Conservation (phyloP, 1,140 invertebrate genomes). For the Drosophila pseudoananassae region DNA sequence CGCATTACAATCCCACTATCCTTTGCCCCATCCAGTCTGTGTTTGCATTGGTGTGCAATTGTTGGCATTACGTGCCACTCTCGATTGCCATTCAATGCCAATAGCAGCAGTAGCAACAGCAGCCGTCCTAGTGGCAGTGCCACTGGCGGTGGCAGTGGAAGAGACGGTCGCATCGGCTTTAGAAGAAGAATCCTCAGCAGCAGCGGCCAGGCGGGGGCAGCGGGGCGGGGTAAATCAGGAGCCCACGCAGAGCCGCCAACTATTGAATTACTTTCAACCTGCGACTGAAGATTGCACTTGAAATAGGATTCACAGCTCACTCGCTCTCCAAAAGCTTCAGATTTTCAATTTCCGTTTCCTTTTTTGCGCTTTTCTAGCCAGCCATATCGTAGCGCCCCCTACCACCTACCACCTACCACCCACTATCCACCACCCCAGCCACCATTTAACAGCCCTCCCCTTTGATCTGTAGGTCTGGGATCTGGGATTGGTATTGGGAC, state of each 20-base stretch:
- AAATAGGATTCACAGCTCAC: conserved; percentile 82
- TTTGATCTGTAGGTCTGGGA: conserved; percentile 22
- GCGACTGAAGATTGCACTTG: conserved; percentile 81
- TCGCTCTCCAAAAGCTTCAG: conserved; percentile 77
- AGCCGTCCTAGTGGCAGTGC: too few species aligned
- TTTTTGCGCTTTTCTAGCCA: conserved; percentile 48
- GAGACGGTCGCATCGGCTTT: conserved; percentile 3
- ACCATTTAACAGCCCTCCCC: background rate
- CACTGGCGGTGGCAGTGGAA: background rate
- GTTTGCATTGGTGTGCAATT: conserved; percentile 78
- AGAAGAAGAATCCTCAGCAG: conserved; percentile 6
- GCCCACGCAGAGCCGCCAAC: conserved; percentile 64
- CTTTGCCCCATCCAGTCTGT: conserved; percentile 30
- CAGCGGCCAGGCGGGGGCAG: background rate
- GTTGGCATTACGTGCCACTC: conserved; percentile 81
- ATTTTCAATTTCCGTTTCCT: conserved; percentile 82
- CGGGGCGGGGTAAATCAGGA: conserved; percentile 8
- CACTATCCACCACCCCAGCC: background rate
- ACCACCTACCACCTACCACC: background rate
- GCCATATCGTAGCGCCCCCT: background rate
- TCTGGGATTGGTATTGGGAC: conserved; percentile 4
- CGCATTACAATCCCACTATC: conserved; percentile 37
- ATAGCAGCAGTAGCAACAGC: conserved; percentile 28
- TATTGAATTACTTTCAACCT: conserved; percentile 80
- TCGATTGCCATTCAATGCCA: conserved; percentile 80